phyloP scores from a whole-genome alignment of 2,113 vertebrate genomes.

The Petromus typicus region DNA sequence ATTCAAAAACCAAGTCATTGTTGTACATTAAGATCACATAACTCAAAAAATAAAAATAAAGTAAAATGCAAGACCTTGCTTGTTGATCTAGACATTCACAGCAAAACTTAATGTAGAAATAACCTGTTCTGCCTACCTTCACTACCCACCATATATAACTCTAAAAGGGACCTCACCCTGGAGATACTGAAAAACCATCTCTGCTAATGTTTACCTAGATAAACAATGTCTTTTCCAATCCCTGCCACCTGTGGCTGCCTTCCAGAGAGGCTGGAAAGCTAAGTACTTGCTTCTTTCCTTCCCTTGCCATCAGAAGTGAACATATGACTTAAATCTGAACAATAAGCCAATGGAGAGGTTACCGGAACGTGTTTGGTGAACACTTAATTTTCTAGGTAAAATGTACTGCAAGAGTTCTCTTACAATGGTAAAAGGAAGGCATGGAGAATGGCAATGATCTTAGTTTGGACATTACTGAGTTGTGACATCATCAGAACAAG shows the following conservation, averaged over 20 bases:
- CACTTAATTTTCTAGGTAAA: neutral
- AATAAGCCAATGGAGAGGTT: neutral
- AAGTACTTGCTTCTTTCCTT: neutral
- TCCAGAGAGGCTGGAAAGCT: neutral
- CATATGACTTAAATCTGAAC: neutral
- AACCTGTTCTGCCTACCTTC: neutral
- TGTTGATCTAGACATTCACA: neutral
- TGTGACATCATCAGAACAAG: neutral
- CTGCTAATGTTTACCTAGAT: neutral
- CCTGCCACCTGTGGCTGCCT: neutral
- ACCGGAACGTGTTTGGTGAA: neutral
- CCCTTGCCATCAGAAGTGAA: neutral
- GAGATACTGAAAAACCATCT: neutral
- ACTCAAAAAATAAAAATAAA: too few relatives aligned
- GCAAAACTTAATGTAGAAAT: slow-evolving; percentile 1
- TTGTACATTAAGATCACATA: slow-evolving; percentile 46
- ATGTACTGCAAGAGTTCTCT: neutral
- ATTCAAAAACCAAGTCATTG: neutral
- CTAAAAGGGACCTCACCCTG: neutral
- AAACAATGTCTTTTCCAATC: neutral
- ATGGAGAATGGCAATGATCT: neutral
- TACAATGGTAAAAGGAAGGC: neutral
- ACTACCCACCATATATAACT: neutral
- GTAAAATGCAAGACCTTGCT: neutral
- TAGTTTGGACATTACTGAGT: neutral